Base-by-base conservation (phyloP, 2,888 invertebrate species). In the Masnerella sp. region DNA sequence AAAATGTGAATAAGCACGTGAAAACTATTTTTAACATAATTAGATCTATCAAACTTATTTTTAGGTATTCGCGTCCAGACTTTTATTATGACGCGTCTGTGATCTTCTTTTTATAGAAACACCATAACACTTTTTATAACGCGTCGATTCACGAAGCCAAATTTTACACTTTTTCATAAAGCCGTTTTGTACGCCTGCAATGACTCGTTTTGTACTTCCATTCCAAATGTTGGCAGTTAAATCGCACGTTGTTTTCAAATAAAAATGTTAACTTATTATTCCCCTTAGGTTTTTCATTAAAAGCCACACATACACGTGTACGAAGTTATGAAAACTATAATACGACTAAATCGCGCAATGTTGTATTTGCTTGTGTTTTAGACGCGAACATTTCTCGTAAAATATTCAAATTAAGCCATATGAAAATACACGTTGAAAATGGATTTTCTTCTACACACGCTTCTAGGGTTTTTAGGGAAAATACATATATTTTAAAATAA, bases 11-110 rank as follows among this genome's bases (percentile, higher is more conserved):
- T 12, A 40, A 40, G 18, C n/a, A 18, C 40, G 40, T 36, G 40
- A 40, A 18, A 2, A 30, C 40, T 40, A 40, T 40, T 40, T 34
- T 34, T 34, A 34, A 34, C 20, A 49, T 49, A 34, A 49, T 45
- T 49, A 49, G 20, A 49, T 18, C 11, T 18, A 49, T 34, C 34
- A 34, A 20, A 34, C 40, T 61, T 61, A 61, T 61, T 61, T 61
- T 61, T 61, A 61, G 61, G 18, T n/a, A 9, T 20, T 43, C 42
- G 17, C 32, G 36, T 47, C 25, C 25, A 36, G 47, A 34, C 38
- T 49, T 61, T 40, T 30, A 40, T 51, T 40, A 51, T 61, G 49
- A 49, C 32, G 32, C 49, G 49, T 20, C 49, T 49, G 7, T 12
- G 34, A 34, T 34, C 49, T 49, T 15, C 5, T 49, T 49, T 34